Percentiles rank a stretch among this genome's conserved stretches.
These are phyloP conservation scores for Eulithis testata DNA, from an alignment of 2,888 invertebrate genomes.

Conservation along the genomic window DNA sequence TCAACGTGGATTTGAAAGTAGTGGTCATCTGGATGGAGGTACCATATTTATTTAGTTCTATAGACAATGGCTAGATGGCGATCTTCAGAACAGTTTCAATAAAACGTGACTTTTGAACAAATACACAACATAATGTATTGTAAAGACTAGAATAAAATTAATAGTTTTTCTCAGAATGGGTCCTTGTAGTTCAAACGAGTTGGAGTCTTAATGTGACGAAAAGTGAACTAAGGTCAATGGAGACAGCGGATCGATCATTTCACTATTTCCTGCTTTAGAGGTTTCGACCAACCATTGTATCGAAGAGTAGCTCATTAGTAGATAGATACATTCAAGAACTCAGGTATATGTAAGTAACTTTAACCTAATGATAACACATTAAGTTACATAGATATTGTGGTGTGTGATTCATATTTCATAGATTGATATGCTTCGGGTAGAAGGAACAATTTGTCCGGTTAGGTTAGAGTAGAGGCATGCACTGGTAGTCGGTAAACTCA, in stretches of 20 bases:
- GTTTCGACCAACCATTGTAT: neutral
- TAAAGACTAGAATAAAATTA: neutral
- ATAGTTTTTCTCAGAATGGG: neutral
- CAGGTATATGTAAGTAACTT: too few relatives aligned
- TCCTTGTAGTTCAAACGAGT: neutral
- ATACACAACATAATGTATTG: neutral
- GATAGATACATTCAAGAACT: neutral
- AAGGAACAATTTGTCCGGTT: too few relatives aligned
- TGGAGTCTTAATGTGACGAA: conserved; percentile 1
- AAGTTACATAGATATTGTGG: too few relatives aligned
- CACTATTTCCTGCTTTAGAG: neutral
- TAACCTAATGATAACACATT: too few relatives aligned
- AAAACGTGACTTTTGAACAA: neutral
- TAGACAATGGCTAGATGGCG: conserved; percentile 9
- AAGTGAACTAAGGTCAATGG: conserved; percentile 9
- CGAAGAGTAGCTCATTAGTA: neutral
- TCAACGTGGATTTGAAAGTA: neutral
- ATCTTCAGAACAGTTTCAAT: neutral
- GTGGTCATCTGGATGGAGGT: neutral
- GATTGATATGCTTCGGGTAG: too few relatives aligned
- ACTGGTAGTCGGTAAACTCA: too few relatives aligned
- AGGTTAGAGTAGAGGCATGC: too few relatives aligned
- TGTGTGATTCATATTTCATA: too few relatives aligned
- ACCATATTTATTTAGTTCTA: neutral
- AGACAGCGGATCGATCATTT: conserved; percentile 18